phyloP scores from a whole-genome alignment of 2,113 vertebrate genomes.

The Oreochromis tanganicae region DNA sequence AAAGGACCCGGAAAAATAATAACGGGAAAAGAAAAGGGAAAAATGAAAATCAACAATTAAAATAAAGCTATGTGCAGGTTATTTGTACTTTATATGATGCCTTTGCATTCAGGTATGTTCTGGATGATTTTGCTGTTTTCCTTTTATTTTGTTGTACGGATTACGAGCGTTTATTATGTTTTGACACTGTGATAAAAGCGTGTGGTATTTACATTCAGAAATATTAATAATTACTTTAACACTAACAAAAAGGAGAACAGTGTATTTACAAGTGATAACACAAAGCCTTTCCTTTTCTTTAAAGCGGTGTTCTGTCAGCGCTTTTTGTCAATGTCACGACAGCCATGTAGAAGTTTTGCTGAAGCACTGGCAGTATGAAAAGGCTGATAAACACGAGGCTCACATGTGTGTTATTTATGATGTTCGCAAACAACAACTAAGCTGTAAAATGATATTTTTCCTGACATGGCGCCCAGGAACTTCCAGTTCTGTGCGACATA shows the following conservation, averaged over 20 bases:
- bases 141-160: neutral
- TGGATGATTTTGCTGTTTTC: neutral
- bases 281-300: neutral
- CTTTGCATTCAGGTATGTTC: neutral
- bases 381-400: neutral
- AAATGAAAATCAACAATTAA: neutral
- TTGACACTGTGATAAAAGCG: neutral
- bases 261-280: neutral
- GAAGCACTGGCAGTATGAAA: neutral
- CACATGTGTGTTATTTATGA: neutral
- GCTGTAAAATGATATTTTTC: neutral
- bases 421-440: neutral
- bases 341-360: neutral
- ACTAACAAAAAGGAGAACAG: neutral
- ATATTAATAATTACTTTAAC: neutral
- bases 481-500: neutral
- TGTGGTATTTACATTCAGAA: neutral
- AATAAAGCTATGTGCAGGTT: neutral
- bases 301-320: neutral
- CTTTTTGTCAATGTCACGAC: neutral
- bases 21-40: fast-evolving
- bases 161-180: neutral
- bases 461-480: neutral
- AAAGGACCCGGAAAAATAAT: neutral
- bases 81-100: neutral